Evolutionary conservation across 2,797 vertebrate genomes (phyloP).

Genomic region (Sebastes glaucus): DNA sequence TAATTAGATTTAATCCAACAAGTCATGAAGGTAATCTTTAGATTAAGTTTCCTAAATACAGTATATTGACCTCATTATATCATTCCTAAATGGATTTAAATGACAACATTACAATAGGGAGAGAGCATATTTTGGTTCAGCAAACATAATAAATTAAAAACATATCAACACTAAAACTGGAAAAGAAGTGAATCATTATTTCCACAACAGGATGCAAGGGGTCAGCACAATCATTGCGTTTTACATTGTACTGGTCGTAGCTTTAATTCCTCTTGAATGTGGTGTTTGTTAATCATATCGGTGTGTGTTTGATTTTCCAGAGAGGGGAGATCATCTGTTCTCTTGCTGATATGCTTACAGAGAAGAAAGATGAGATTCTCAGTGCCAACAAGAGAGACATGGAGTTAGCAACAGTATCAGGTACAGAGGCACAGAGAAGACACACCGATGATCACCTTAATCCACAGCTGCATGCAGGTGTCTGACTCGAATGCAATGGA

Average conservation of each 20-base stretch:
- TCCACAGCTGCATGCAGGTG: not conserved
- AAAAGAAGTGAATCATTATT: not conserved
- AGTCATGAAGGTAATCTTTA: not conserved
- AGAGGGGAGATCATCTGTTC: conserved; percentile 93
- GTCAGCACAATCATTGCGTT: not conserved
- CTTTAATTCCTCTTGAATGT: not conserved
- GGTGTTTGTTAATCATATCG: not conserved
- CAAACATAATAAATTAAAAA: not conserved
- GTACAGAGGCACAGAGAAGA: conserved; percentile 64
- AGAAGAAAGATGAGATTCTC: conserved; percentile 94
- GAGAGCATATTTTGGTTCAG: not conserved
- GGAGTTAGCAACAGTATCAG: conserved; percentile 88
- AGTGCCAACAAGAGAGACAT: conserved; percentile 94
- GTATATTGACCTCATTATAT: not conserved
- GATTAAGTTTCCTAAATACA: not conserved
- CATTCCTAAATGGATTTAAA: not conserved
- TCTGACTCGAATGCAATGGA: not conserved
- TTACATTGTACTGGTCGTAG: not conserved
- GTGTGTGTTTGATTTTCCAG: conserved; percentile 70
- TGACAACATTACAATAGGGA: not conserved
- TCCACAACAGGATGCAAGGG: not conserved
- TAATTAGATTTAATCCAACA: not conserved
- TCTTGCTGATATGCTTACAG: conserved; percentile 93
- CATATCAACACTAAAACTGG: not conserved
- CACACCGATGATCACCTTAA: not conserved